Evolutionary conservation across 2,888 invertebrate species (phyloP), one percentile per base, ranked within the genome.

Genomic region (Pristionchus exspectatus): DNA sequence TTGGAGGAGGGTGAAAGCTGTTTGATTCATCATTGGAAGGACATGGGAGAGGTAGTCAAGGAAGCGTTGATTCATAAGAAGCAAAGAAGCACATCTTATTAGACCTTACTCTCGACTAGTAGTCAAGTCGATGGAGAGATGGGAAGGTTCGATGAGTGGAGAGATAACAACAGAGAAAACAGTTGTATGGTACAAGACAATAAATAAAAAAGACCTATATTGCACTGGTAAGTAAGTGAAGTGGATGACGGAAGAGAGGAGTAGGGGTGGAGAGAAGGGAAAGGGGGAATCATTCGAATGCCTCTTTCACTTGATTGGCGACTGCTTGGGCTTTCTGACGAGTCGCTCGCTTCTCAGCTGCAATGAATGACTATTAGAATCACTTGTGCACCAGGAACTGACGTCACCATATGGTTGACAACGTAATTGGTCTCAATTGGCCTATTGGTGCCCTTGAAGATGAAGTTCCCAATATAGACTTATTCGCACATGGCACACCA

Each of bases 311-410:
- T 88, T 88, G 56, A 72, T 88, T 88, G 24, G 33, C 24, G 72
- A 88, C 56, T 24, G 50, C 87, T 33, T 88, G 30, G 30, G 54
- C n/a, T 27, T 74, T 72, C 87, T 72, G 30, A 16, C 63, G 72
- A 21, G 91, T 87, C 59, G 90, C 90, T 44, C 92, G 91, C 56
- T 91, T 92, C 54, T 91, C 91, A 5, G 91, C 92, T 91, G 89
- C 81, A 91, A 90, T 18, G 72, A 27, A 85, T 69, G n/a, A 63
- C 63, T 7, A 63, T n/a, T 63, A 63, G 63, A 69, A 16, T 27
- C 30, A 30, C 69, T 33, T 24, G 24, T 81, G 59, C 21, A 59
- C 59, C 72, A 81, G n/a, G 50, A 38, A 81, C 38, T n/a, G 81
- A 74, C 74, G 16, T 38, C 38, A 74, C 38, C 16, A 74, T 33